Base-by-base conservation (phyloP, 2,113 vertebrate genomes). In the Microtus ochrogaster region DNA sequence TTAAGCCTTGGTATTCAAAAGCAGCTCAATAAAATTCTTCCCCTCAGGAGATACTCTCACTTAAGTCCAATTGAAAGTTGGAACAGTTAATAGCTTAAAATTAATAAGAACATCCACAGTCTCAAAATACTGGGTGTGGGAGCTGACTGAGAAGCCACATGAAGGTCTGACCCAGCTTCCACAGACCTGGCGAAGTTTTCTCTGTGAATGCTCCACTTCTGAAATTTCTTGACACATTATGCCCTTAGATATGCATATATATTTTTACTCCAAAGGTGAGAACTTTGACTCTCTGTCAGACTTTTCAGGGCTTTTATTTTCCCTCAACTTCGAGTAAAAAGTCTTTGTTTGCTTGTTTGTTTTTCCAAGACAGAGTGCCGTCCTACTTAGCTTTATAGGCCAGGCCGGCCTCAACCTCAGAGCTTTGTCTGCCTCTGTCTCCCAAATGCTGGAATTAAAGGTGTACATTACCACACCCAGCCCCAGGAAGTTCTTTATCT, bases 1-100 rank as follows among this genome's bases (percentile, higher is more conserved):
- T 91, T n/a, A 89, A 96, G 21, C 7, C 88, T 89, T 84, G 58
- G 39, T 92, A 65, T 82, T 92, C 36, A 91, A 96, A 95, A 66
- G 4, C 68, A 94, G 39, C 77, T 92, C 89, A 94, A 86, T 85
- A 81, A 90, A 94, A 47, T 58, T 78, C 33, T 95, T 94, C 28
- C 77, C 85, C 44, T 41, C 49, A 82, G 77, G 90, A 55, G 82
- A 92, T 49, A 83, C n/a, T 89, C 95, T 96, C 83, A 73, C 81
- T 49, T 91, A 77, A 30, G 5, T 61, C 70, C 90, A 89, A 73
- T 36, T 91, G 79, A 77, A 95, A 96, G 19, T 68, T 91, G 86
- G 87, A 68, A 87, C 77, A 66, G 6, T 76, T 90, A 95, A 94
- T 9, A 94, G 24, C 14, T 89, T 78, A 82, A 96, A 82, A 89